phyloP scores from a whole-genome alignment of 2,888 invertebrate species.

The Ametastegia equiseti region DNA sequence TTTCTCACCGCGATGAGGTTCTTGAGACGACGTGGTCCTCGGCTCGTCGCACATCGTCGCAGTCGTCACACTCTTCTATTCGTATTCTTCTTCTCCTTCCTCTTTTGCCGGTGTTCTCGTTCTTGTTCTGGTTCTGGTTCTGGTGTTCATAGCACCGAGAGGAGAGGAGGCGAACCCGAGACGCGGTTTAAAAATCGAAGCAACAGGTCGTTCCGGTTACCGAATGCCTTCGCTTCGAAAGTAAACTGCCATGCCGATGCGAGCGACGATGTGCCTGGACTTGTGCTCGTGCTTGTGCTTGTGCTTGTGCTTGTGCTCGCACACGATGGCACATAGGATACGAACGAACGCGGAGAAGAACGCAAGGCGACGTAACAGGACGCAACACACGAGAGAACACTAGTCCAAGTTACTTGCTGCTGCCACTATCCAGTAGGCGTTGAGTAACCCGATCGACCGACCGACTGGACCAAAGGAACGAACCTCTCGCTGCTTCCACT shows the following conservation, averaged over 20 bases:
- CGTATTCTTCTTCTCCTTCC: not conserved
- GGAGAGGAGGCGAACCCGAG: constrained; percentile 27
- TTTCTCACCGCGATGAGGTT: not conserved
- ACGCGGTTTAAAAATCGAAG: constrained; percentile 35
- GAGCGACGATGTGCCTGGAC: constrained; percentile 42
- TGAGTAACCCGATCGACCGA: constrained; percentile 60
- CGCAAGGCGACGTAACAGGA: too few species aligned
- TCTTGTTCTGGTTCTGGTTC: not conserved
- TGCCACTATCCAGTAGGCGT: constrained; percentile 57
- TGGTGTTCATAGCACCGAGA: not conserved
- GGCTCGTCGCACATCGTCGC: not conserved
- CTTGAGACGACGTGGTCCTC: not conserved
- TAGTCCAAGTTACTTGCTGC: constrained; percentile 40
- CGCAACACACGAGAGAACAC: not conserved
- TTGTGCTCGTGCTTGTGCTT: too few species aligned
- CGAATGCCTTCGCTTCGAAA: constrained; percentile 23
- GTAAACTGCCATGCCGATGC: not conserved
- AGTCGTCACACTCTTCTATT: not conserved
- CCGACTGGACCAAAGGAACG: not conserved
- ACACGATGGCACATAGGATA: too few species aligned
- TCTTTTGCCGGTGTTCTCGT: not conserved
- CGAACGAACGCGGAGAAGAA: too few species aligned
- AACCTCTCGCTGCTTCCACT: not conserved
- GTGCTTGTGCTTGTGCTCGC: too few species aligned
- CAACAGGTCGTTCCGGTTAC: constrained; percentile 60